Percentiles rank a stretch among this genome's conserved stretches.
These are phyloP conservation scores for Apeira syringaria DNA, from an alignment of 2,888 invertebrate species.

Conservation along the genomic window DNA sequence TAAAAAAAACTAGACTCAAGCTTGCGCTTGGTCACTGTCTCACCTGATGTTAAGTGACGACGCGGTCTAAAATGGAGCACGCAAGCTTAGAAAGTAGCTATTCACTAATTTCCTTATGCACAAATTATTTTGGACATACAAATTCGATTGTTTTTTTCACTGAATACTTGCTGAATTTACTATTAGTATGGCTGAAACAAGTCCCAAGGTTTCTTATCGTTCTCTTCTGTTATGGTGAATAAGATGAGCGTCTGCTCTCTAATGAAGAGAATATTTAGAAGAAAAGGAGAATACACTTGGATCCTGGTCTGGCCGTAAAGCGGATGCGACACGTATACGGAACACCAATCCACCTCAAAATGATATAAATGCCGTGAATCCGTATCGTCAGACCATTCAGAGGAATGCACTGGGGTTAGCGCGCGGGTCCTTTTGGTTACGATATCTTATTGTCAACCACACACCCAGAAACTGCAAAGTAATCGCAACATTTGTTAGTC, in stretches of 20 bases:
- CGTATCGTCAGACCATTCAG: constrained; percentile 85
- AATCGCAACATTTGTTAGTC: constrained; percentile 66
- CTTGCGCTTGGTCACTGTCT: too few species aligned
- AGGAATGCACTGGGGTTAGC: constrained; percentile 99
- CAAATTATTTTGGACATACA: too few species aligned
- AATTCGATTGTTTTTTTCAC: not conserved
- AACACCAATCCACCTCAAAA: constrained; percentile 74
- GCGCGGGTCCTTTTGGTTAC: constrained; percentile 99
- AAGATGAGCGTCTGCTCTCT: too few species aligned
- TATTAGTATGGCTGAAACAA: constrained; percentile 15
- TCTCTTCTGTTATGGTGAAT: not conserved
- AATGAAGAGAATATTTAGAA: not conserved
- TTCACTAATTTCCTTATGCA: too few species aligned
- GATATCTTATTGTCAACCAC: constrained; percentile 97
- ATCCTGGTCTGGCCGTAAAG: constrained; percentile 14
- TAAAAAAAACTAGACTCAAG: too few species aligned
- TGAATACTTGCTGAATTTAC: constrained; percentile 9
- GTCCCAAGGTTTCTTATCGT: constrained; percentile 2
- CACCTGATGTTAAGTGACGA: too few species aligned
- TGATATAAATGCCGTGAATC: constrained; percentile 53
- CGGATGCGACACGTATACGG: constrained; percentile 44
- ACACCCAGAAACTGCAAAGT: constrained; percentile 96
- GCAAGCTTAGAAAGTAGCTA: too few species aligned
- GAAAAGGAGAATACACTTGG: not conserved
- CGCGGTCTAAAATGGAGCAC: too few species aligned